Evolutionary conservation across 2,888 invertebrate species (phyloP).

Genomic region (Macaria notata): DNA sequence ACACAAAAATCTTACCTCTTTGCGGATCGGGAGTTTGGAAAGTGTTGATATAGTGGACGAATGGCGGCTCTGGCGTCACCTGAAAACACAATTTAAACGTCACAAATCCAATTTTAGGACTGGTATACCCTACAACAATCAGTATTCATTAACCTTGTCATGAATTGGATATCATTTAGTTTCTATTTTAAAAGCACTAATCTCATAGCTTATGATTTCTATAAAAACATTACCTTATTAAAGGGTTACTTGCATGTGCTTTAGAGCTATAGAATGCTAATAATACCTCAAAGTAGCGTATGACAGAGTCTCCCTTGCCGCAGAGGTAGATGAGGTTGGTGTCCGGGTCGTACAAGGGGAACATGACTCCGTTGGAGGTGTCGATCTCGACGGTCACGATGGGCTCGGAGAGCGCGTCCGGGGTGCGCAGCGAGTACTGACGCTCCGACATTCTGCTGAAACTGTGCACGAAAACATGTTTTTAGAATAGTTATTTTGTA

Average conservation of each 20-base stretch:
- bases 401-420: constrained; percentile 92
- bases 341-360: constrained; percentile 98
- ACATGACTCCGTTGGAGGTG: constrained; percentile 98
- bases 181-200: too few species aligned
- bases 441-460: constrained; percentile 99
- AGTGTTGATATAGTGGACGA: constrained; percentile 98
- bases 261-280: too few species aligned
- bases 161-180: too few species aligned
- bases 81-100: constrained; percentile 41
- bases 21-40: constrained; percentile 99
- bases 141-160: too few species aligned
- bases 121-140: too few species aligned
- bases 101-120: too few species aligned
- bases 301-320: constrained; percentile 99
- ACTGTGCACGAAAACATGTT: constrained; percentile 60
- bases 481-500: too few species aligned
- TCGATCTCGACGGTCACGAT: constrained; percentile 96
- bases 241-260: too few species aligned
- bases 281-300: constrained; percentile 95
- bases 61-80: constrained; percentile 96
- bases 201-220: too few species aligned
- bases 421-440: constrained; percentile 97
- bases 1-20: constrained; percentile 82
- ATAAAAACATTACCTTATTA: too few species aligned
- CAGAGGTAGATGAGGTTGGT: constrained; percentile 97